Conservation (phyloP, 92 coral and sea anemone genomes). For the Palythoa caribaeorum region DNA sequence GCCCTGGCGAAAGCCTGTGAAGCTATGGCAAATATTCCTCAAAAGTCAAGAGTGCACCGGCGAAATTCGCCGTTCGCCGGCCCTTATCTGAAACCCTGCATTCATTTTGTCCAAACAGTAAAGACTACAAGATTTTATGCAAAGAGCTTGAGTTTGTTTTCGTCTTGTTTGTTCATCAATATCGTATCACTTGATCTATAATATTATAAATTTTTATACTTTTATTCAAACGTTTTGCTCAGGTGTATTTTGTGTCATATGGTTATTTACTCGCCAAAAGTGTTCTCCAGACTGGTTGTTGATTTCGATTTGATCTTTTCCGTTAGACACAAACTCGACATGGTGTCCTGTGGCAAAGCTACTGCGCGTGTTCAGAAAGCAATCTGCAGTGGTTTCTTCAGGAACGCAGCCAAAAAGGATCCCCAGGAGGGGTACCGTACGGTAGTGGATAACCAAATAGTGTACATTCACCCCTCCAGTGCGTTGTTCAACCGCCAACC, state of each 20-base stretch:
- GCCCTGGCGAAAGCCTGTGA: too few species aligned
- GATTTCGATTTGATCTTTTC: background rate
- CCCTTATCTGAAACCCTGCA: too few species aligned
- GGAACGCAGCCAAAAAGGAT: constrained; percentile 97
- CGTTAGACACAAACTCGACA: constrained; percentile 96
- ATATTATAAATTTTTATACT: too few species aligned
- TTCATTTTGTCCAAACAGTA: too few species aligned
- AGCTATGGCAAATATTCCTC: too few species aligned
- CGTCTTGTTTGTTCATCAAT: too few species aligned
- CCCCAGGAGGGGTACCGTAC: constrained; percentile 99
- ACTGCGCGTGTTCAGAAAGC: constrained; percentile 96
- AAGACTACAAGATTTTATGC: too few species aligned
- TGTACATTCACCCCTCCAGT: constrained; percentile 97
- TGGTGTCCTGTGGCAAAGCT: constrained; percentile 96
- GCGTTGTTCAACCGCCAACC: constrained; percentile 99
- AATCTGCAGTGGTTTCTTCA: constrained; percentile 97
- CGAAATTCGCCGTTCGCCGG: too few species aligned
- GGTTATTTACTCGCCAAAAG: background rate
- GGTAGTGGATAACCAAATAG: constrained; percentile 95
- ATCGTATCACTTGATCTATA: too few species aligned
- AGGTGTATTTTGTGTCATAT: background rate
- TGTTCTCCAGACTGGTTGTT: background rate
- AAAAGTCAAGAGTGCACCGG: too few species aligned
- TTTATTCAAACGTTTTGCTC: too few species aligned
- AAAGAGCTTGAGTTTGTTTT: too few species aligned